Evolutionary conservation across 2,797 vertebrate genomes (phyloP).

Genomic region (Mycteria americana): DNA sequence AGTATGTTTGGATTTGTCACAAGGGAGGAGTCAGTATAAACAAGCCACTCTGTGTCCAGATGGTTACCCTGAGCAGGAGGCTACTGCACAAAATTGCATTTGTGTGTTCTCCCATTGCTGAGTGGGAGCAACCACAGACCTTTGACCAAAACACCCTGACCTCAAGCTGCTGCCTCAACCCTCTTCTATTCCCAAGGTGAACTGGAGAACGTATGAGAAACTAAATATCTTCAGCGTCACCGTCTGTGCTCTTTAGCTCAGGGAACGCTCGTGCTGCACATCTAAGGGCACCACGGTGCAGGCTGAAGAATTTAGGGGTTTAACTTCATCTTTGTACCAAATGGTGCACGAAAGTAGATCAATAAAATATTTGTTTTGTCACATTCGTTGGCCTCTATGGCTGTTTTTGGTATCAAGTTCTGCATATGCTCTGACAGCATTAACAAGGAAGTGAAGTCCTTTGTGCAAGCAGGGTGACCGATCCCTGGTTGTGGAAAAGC

Average conservation of each 20-base stretch:
- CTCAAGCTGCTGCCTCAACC: constrained; percentile 18
- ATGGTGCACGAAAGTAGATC: neutral
- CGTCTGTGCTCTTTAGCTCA: neutral
- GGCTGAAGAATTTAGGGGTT: neutral
- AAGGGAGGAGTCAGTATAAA: constrained; percentile 36
- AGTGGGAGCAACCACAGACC: neutral
- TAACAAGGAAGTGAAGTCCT: neutral
- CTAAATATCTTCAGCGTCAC: neutral
- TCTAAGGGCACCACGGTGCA: neutral
- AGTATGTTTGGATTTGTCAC: constrained; percentile 38
- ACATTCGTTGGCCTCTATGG: neutral
- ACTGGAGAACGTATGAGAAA: neutral
- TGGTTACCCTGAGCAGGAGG: constrained; percentile 6
- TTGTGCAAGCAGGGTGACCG: neutral
- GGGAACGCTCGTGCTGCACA: neutral
- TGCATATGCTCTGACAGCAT: neutral
- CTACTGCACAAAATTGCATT: neutral
- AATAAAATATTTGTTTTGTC: neutral
- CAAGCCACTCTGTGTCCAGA: constrained; percentile 7
- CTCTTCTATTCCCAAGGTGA: constrained; percentile 3
- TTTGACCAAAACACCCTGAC: constrained; percentile 22
- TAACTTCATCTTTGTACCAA: neutral
- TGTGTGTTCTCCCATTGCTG: neutral
- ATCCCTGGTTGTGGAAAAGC: neutral
- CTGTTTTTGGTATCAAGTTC: neutral